phyloP scores from a whole-genome alignment of 2,888 invertebrate genomes.

The Parnassius orleans region DNA sequence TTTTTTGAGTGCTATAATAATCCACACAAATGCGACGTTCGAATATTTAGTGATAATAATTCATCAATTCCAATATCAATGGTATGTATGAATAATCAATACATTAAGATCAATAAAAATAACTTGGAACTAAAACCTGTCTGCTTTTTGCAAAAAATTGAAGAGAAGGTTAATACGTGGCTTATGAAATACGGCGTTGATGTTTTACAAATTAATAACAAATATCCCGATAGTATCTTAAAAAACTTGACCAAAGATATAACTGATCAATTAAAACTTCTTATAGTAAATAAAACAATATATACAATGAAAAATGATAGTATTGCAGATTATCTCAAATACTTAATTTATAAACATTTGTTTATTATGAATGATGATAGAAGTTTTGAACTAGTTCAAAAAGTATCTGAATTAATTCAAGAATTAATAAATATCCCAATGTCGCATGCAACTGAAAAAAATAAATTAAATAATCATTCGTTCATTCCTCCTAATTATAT shows the following conservation, averaged over 20 bases:
- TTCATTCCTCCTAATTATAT: not conserved
- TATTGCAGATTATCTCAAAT: slow-evolving; percentile 10
- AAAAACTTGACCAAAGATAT: slow-evolving; percentile 31
- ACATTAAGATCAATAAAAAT: not conserved
- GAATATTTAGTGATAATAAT: not conserved
- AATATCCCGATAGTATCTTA: slow-evolving; percentile 22
- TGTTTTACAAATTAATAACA: slow-evolving; percentile 14
- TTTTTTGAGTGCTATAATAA: not conserved
- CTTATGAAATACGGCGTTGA: slow-evolving; percentile 26
- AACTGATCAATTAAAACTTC: slow-evolving; percentile 29
- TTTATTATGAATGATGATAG: not conserved
- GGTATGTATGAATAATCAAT: not conserved
- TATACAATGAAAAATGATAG: slow-evolving; percentile 20
- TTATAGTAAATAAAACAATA: slow-evolving; percentile 3
- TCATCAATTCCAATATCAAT: not conserved
- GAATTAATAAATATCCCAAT: slow-evolving; percentile 2
- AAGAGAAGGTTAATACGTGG: slow-evolving; percentile 30
- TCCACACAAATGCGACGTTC: not conserved
- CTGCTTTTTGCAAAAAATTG: slow-evolving; percentile 18
- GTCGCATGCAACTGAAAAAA: not conserved
- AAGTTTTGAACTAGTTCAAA: slow-evolving; percentile 14
- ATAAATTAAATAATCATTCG: not conserved
- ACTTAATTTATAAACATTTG: slow-evolving; percentile 19
- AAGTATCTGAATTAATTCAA: slow-evolving; percentile 21
- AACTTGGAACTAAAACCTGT: not conserved